A percentile compares a stretch with the other conserved stretches of the same genome.
Conservation (phyloP, 2,113 vertebrate genomes). For the Lampris incognitus region DNA sequence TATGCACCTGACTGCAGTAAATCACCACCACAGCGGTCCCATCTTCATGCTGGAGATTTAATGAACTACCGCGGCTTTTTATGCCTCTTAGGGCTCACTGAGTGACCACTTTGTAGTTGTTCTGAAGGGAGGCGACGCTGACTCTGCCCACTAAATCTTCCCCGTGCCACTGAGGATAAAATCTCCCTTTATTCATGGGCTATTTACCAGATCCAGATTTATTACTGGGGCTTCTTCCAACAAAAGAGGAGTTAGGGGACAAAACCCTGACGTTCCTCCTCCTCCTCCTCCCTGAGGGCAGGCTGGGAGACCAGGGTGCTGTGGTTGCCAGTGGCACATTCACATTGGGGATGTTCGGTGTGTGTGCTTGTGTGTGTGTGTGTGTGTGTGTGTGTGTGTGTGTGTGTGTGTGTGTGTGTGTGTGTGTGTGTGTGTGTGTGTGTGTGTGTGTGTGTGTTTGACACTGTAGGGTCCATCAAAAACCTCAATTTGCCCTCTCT, state of each 20-base stretch:
- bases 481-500: constrained; percentile 22
- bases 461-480: constrained; percentile 16
- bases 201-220: constrained; percentile 85
- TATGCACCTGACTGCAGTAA: constrained; percentile 77
- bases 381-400: constrained; percentile 22
- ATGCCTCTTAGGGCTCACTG: constrained; percentile 80
- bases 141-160: constrained; percentile 81
- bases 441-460: constrained; percentile 5
- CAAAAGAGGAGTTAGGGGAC: constrained; percentile 73
- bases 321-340: constrained; percentile 51
- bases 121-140: constrained; percentile 79
- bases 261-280: constrained; percentile 49
- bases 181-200: constrained; percentile 84
- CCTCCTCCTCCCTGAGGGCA: constrained; percentile 30
- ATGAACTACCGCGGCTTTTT: constrained; percentile 81
- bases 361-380: constrained; percentile 15
- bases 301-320: constrained; percentile 51
- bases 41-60: constrained; percentile 80
- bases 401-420: constrained; percentile 13
- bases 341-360: constrained; percentile 34
- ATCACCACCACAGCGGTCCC: constrained; percentile 75
- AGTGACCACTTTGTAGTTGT: constrained; percentile 83
- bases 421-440: constrained; percentile 2
- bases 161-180: constrained; percentile 79
- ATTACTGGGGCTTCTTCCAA: constrained; percentile 75